Percentiles rank a stretch among this genome's conserved stretches.
Evolutionary conservation across 2,113 vertebrate species (phyloP).

Genomic region (Coryphaenoides rupestris): DNA sequence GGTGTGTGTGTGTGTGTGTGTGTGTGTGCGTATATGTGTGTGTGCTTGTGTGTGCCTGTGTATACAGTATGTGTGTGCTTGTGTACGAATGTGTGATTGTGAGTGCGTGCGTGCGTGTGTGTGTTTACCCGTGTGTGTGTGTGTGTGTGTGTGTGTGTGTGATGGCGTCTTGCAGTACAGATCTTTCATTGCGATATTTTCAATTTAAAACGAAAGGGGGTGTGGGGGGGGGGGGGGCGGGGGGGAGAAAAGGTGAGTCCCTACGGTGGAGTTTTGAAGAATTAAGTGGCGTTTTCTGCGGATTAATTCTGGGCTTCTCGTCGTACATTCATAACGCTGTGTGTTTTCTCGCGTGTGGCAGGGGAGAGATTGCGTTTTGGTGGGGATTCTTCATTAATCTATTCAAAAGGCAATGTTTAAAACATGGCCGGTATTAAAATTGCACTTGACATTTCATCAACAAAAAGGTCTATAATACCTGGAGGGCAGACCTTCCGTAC

Average conservation of each 20-base stretch:
- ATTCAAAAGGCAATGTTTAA: constrained; percentile 49
- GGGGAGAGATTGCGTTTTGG: constrained; percentile 48
- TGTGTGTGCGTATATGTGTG: neutral
- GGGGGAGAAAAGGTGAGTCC: constrained; percentile 26
- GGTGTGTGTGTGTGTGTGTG: no score
- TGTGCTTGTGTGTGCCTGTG: no score
- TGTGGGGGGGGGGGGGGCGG: no score
- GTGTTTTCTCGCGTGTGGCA: constrained; percentile 41
- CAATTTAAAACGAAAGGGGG: constrained; percentile 58
- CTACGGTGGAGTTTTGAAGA: constrained; percentile 48
- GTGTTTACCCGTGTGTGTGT: constrained; percentile 1
- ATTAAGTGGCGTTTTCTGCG: constrained; percentile 49
- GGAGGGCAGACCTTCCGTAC: constrained; percentile 39
- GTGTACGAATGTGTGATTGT: constrained; percentile 6
- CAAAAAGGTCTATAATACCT: constrained; percentile 47
- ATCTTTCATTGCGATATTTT: constrained; percentile 65
- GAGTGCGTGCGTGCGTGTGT: neutral
- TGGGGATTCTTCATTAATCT: constrained; percentile 54
- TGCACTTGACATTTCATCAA: constrained; percentile 59
- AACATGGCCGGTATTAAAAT: constrained; percentile 53
- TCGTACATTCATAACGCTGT: constrained; percentile 51
- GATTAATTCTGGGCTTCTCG: constrained; percentile 51
- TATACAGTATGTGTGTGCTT: no score
- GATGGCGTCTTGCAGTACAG: constrained; percentile 35
- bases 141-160: neutral